Evolutionary conservation across 2,797 vertebrate genomes (phyloP), one percentile per base, ranked within the genome.

Genomic region (Sibirionetta formosa): DNA sequence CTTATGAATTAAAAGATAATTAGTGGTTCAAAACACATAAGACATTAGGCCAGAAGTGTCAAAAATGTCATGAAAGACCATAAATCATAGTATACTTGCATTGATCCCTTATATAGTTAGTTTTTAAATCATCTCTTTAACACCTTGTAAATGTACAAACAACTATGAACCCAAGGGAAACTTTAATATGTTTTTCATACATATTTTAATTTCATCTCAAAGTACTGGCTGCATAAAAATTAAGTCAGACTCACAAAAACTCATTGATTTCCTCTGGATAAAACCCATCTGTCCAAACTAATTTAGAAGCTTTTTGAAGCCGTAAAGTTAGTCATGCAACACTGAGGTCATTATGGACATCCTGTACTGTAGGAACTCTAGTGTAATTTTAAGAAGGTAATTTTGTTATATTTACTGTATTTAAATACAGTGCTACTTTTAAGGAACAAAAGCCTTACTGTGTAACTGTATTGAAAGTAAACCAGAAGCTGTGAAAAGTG

Each of bases 111-210:
- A 92, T 97, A 96, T 97, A 97, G 98, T 97, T 97, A 93, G 97
- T 98, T 98, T 98, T 98, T 98, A 97, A 97, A 98, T 98, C 98
- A 96, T 98, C 98, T 98, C 98, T 98, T 98, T 98, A 98, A 98
- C 98, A 98, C 98, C 98, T 97, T 97, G 97, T 98, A 98, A 98
- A 98, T 98, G 98, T 98, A 98, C 98, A 99, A 98, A 99, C 98
- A 98, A 98, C 98, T 97, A 96, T 33, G 70, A 90, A 95, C 97
- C 99, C 97, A 96, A 83, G 98, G 98, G 98, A 98, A 98, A 98
- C 98, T 96, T 98, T 99, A 98, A 98, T 98, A 99, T 99, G 98
- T 98, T 99, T 99, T 99, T 99, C 98, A 99, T 99, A 98, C 98
- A 99, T 98, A 98, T 99, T 99, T 99, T 99, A 98, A 99, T 99